phyloP scores from a whole-genome alignment of 2,797 vertebrate genomes.

The Microcaecilia unicolor region DNA sequence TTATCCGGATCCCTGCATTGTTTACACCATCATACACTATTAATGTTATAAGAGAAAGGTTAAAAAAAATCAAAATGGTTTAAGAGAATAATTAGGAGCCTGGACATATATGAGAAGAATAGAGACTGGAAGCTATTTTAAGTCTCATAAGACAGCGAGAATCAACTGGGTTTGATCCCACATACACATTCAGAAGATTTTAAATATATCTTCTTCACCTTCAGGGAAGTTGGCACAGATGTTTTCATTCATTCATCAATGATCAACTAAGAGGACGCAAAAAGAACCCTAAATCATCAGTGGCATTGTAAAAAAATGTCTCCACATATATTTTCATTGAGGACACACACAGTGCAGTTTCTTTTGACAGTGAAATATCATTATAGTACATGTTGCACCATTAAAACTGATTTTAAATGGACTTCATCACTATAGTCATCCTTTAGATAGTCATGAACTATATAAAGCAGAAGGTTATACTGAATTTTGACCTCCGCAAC shows the following conservation, averaged over 20 bases:
- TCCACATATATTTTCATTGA: accelerated
- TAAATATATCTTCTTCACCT: background rate
- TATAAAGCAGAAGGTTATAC: too few relatives aligned
- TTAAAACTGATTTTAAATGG: background rate
- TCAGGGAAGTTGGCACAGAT: background rate
- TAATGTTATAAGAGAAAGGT: too few relatives aligned
- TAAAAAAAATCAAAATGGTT: too few relatives aligned
- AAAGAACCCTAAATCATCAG: too few relatives aligned
- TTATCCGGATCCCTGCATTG: too few relatives aligned
- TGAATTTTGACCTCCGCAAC: too few relatives aligned
- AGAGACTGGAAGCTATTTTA: slow-evolving; percentile 9
- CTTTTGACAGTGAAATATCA: background rate
- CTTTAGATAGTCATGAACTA: too few relatives aligned
- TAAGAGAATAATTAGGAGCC: too few relatives aligned
- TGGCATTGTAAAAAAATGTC: background rate
- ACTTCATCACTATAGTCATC: slow-evolving; percentile 4
- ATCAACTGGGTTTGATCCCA: slow-evolving; percentile 9
- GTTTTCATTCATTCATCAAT: background rate
- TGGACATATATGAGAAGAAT: slow-evolving; percentile 4
- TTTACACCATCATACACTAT: too few relatives aligned
- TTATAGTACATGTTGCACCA: accelerated
- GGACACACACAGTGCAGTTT: background rate
- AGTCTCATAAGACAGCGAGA: background rate
- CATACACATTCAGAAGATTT: slow-evolving; percentile 8
- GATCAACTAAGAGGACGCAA: too few relatives aligned